Base-by-base conservation (phyloP, 2,113 vertebrate genomes). In the Murina feae region DNA sequence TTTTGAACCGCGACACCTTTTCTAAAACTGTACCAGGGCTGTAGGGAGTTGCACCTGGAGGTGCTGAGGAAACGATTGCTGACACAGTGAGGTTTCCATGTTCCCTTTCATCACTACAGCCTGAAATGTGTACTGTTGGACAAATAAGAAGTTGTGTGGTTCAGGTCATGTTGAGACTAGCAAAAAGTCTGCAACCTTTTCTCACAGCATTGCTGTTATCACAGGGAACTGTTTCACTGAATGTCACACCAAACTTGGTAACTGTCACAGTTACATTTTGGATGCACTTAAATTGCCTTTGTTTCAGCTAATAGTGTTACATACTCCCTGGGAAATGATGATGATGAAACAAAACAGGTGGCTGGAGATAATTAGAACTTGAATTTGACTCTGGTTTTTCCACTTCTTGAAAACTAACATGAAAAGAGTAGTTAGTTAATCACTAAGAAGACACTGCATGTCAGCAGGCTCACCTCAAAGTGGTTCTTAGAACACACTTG, bases 311-410 rank as follows among this genome's bases (percentile, higher is more conserved):
- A 89, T 66, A 84, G 78, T 89, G 42, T 91, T 14, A 0, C 32
- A 1, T 16, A 5, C 37, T 96, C 81, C 93, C 42, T 75, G 75
- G 49, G 93, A 95, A 76, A 18, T 28, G 82, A 71, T 30, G 79
- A 44, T 74, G 68, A 72, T 84, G 90, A 97, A 81, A 37, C 51
- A 65, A 79, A 96, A 81, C 47, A 83, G 89, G 76, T 97, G 78
- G 72, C 76, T 49, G 37, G 51, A 66, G 80, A 92, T 92, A 72
- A 65, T 82, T 80, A 87, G 68, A 72, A 90, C 76, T 85, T 63
- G 90, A 92, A 63, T 90, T 82, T 37, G 87, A 89, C 66, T 96
- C 53, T 89, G n/a, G 75, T 47, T 75, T 90, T 95, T 72, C 53
- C 28, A 28, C 51, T 86, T 80, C 71, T 6, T 78, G 91, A 74